Percentiles rank a stretch among this genome's conserved stretches.
phyloP scores from a whole-genome alignment of 2,797 vertebrate species.

The Enteromius unitaeniatus region DNA sequence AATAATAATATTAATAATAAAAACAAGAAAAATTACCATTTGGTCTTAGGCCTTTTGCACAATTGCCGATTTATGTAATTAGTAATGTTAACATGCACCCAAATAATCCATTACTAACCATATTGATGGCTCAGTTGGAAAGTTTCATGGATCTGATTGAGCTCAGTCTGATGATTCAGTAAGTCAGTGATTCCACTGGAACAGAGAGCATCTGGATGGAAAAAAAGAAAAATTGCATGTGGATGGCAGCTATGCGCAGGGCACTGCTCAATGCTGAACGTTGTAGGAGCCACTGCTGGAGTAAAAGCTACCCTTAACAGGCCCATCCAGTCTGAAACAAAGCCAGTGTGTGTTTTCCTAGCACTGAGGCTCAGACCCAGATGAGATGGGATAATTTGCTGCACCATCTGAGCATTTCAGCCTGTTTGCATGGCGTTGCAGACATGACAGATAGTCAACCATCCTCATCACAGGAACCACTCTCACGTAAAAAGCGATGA shows the following conservation, averaged over 20 bases:
- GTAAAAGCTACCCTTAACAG: conserved; percentile 7
- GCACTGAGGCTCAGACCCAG: conserved; percentile 25
- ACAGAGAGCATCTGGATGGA: not conserved
- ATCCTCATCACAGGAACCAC: conserved; percentile 41
- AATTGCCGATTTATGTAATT: not conserved
- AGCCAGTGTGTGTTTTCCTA: conserved; percentile 31
- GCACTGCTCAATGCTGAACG: not conserved
- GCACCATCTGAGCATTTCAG: conserved; percentile 52
- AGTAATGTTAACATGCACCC: not conserved
- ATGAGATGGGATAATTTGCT: conserved; percentile 49
- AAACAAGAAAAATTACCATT: not conserved
- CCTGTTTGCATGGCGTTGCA: conserved; percentile 33
- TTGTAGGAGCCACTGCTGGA: conserved; percentile 1
- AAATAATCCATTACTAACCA: not conserved
- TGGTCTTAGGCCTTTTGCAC: not conserved
- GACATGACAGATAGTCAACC: conserved; percentile 41
- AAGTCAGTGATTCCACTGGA: not conserved
- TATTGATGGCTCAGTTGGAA: not conserved
- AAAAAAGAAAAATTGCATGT: conserved; percentile 13
- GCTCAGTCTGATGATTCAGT: not conserved
- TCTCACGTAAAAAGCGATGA: conserved; percentile 50
- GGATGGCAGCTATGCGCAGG: not conserved
- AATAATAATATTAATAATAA: not conserved
- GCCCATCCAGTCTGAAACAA: conserved; percentile 38
- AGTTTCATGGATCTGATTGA: not conserved